Evolutionary conservation across 2,888 invertebrate genomes (phyloP).

Genomic region (Caenorhabditis sulstoni): DNA sequence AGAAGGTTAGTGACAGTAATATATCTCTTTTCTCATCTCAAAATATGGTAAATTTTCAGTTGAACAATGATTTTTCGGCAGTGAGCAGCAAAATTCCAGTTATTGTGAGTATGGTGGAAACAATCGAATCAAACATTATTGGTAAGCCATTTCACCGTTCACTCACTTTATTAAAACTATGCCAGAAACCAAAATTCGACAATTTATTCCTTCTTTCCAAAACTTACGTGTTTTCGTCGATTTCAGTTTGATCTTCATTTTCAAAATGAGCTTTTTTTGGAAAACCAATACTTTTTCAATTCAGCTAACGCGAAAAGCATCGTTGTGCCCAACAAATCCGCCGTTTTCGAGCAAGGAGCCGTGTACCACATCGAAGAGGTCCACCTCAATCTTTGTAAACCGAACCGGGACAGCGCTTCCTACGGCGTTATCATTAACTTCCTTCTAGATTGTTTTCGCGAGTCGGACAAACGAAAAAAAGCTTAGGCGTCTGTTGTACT

Average conservation of each 20-base stretch:
- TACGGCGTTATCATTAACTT: slow-evolving; percentile 76
- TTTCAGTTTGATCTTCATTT: no score
- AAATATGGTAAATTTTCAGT: slow-evolving; percentile 51
- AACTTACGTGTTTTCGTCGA: no score
- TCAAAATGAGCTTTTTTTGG: no score
- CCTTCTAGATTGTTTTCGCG: slow-evolving; percentile 66
- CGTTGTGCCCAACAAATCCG: slow-evolving; percentile 75
- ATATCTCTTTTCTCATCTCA: not conserved
- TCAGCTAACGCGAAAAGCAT: slow-evolving; percentile 64
- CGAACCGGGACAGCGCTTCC: slow-evolving; percentile 68
- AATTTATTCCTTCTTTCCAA: no score
- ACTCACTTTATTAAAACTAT: no score
- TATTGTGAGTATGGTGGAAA: slow-evolving; percentile 74
- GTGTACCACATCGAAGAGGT: slow-evolving; percentile 73
- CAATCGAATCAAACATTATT: slow-evolving; percentile 70
- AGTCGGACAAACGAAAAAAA: slow-evolving; percentile 38
- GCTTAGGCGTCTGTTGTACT: not conserved
- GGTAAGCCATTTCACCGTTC: no score
- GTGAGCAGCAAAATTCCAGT: slow-evolving; percentile 70
- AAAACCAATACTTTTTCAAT: no score
- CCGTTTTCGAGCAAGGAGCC: slow-evolving; percentile 73
- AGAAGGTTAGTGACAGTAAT: slow-evolving; percentile 54
- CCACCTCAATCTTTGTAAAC: slow-evolving; percentile 77
- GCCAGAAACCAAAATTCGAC: no score
- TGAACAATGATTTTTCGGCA: slow-evolving; percentile 72